Evolutionary conservation across 2,888 invertebrate species (phyloP).

Genomic region (Alentia gelatinosa): DNA sequence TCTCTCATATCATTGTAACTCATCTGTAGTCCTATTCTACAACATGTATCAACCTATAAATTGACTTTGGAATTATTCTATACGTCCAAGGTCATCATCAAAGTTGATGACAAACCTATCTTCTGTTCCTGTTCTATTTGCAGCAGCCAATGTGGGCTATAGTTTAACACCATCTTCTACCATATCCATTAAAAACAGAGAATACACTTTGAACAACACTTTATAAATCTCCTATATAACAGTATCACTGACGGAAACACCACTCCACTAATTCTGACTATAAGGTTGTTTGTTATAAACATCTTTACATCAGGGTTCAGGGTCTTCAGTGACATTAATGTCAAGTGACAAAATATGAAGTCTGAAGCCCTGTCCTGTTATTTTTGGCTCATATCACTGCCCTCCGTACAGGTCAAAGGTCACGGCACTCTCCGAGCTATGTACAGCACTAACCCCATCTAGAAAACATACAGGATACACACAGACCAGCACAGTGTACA

Average conservation of each 20-base stretch:
- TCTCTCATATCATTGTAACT: too few species aligned
- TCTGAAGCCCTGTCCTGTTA: background rate
- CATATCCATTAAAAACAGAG: background rate
- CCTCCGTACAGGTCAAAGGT: background rate
- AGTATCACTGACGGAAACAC: too few species aligned
- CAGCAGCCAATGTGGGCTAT: too few species aligned
- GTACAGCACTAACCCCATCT: background rate
- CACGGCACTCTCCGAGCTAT: background rate
- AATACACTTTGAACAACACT: background rate
- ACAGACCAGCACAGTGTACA: background rate
- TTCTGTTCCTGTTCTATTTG: too few species aligned
- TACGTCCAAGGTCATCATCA: too few species aligned
- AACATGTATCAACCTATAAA: too few species aligned
- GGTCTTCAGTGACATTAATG: background rate
- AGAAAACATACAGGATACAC: background rate
- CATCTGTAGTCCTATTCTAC: too few species aligned
- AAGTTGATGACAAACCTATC: too few species aligned
- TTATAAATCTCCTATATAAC: background rate
- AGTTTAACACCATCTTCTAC: too few species aligned
- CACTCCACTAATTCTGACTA: too few species aligned
- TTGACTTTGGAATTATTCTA: too few species aligned
- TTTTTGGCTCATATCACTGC: conserved; percentile 3
- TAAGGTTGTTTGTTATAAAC: background rate
- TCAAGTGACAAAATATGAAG: background rate
- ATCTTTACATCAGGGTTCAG: background rate